Conservation (phyloP, 2,113 vertebrate genomes). For the Psittacus erithacus region DNA sequence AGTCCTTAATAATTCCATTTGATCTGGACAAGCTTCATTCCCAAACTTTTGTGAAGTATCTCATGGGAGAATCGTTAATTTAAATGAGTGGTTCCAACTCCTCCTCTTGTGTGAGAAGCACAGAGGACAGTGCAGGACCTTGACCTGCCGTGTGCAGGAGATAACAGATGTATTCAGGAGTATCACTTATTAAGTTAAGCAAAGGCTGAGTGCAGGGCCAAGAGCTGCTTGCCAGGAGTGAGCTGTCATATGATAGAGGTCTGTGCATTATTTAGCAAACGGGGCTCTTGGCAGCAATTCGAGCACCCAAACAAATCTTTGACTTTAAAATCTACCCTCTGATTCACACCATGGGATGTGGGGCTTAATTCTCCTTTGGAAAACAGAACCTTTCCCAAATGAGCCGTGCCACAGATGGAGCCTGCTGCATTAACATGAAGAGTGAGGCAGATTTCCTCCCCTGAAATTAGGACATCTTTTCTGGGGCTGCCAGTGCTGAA, state of each 20-base stretch:
- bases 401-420: background rate
- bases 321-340: background rate
- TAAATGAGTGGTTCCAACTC: background rate
- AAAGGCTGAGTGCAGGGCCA: background rate
- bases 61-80: background rate
- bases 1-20: background rate
- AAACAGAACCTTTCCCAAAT: background rate
- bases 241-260: background rate
- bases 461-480: slow-evolving; percentile 47
- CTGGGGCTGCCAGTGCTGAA: slow-evolving; percentile 24
- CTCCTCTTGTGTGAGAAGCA: background rate
- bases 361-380: background rate
- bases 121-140: background rate
- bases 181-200: background rate
- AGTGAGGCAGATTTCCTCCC: slow-evolving; percentile 32
- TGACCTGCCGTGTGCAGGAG: background rate
- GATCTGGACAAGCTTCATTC: background rate
- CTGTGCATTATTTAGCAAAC: background rate
- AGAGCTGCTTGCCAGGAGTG: background rate
- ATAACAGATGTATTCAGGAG: background rate
- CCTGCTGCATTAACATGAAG: background rate
- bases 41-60: background rate
- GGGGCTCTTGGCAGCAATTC: background rate
- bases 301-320: background rate
- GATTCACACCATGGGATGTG: background rate